Percentiles rank a stretch among this genome's conserved stretches.
Evolutionary conservation across 2,797 vertebrate species (phyloP).

Genomic region (Luscinia luscinia): DNA sequence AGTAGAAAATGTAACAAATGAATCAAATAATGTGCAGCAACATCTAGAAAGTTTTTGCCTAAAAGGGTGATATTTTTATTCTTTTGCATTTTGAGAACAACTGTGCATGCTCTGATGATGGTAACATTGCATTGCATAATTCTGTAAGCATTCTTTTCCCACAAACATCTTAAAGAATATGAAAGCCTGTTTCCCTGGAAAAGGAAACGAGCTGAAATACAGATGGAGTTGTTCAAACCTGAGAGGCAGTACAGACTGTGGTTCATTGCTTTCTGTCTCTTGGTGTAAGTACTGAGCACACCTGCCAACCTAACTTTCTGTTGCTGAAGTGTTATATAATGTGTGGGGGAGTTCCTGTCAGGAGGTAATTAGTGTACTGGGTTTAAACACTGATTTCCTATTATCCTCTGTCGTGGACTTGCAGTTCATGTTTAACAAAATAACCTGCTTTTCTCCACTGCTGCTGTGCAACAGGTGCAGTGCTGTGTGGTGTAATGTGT

Average conservation of each 20-base stretch:
- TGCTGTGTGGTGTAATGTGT: neutral
- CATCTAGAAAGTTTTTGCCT: neutral
- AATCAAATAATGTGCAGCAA: neutral
- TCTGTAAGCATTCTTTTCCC: neutral
- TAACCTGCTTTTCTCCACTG: neutral
- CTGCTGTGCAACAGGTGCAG: neutral
- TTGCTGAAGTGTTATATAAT: conserved; percentile 2
- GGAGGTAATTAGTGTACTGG: neutral
- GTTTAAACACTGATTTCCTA: conserved; percentile 30
- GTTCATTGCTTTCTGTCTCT: neutral
- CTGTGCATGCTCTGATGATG: neutral
- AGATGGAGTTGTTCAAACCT: neutral
- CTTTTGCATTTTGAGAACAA: neutral
- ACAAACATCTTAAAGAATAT: neutral
- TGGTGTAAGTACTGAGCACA: neutral
- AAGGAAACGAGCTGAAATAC: neutral
- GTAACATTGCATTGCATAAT: neutral
- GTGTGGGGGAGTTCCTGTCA: conserved; percentile 38
- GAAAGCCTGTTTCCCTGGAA: neutral
- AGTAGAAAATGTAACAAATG: neutral
- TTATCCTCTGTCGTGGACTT: neutral
- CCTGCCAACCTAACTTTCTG: neutral
- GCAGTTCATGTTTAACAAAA: neutral
- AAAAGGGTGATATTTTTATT: neutral
- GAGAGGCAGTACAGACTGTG: neutral